Conservation (phyloP, 2,113 vertebrate genomes). For the Poeciliopsis prolifica region DNA sequence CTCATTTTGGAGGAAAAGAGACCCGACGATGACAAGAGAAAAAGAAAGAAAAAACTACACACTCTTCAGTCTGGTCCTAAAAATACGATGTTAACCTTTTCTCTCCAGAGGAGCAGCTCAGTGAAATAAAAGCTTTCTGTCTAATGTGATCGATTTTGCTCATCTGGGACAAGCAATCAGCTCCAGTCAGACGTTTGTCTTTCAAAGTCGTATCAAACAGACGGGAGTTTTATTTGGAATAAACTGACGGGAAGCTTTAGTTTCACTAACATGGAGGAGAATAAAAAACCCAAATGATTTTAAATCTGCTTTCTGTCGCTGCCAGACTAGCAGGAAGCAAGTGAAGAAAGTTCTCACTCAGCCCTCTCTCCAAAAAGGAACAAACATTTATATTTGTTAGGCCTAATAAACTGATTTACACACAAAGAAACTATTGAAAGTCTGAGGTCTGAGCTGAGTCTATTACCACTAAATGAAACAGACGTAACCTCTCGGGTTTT, state of each 20-base stretch:
- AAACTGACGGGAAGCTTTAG: neutral
- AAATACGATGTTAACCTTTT: neutral
- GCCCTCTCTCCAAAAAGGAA: constrained; percentile 34
- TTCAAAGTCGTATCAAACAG: neutral
- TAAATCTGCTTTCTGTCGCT: constrained; percentile 23
- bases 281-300: neutral
- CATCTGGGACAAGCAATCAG: neutral
- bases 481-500: constrained; percentile 46
- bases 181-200: neutral
- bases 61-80: neutral
- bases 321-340: constrained; percentile 12
- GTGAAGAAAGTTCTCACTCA: constrained; percentile 29
- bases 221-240: neutral
- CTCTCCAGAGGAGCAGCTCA: neutral
- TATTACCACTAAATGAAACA: constrained; percentile 62
- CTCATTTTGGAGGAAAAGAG: too few relatives aligned
- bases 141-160: too few relatives aligned
- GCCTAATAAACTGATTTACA: constrained; percentile 53
- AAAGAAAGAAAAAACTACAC: neutral
- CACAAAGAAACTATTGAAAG: constrained; percentile 53
- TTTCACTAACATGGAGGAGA: neutral
- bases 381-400: constrained; percentile 46
- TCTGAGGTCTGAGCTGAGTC: constrained; percentile 68
- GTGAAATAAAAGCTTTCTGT: neutral
- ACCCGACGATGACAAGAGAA: neutral